Evolutionary conservation across 2,113 vertebrate species (phyloP).

Genomic region (Pyrgilauda ruficollis): DNA sequence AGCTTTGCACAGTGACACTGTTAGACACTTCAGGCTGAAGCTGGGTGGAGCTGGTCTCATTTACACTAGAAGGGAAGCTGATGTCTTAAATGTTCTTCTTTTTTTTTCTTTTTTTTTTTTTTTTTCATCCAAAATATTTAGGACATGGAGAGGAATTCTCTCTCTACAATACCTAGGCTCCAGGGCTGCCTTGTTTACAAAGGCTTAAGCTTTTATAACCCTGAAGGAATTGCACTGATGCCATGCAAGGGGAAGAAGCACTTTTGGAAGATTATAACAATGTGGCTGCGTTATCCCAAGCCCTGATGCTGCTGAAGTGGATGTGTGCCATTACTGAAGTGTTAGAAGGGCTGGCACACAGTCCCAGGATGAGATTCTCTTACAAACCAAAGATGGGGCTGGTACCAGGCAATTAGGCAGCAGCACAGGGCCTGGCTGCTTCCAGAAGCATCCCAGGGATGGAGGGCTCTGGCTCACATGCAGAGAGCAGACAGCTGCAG

Average conservation of each 20-base stretch:
- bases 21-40: not conserved
- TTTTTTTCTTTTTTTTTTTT: not conserved
- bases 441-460: not conserved
- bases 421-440: not conserved
- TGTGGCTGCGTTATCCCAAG: not conserved
- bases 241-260: not conserved
- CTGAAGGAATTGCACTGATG: not conserved
- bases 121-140: not conserved
- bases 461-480: not conserved
- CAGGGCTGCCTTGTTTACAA: conserved; percentile 5
- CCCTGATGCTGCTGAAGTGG: not conserved
- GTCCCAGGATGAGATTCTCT: not conserved
- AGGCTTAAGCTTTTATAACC: not conserved
- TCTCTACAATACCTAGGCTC: not conserved
- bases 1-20: not conserved
- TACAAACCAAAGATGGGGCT: not conserved
- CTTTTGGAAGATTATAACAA: not conserved
- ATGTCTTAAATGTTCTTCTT: not conserved
- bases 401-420: not conserved
- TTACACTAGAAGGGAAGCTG: not conserved
- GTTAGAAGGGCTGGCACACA: not conserved
- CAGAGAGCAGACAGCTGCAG: not conserved
- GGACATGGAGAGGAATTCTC: not conserved
- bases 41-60: not conserved
- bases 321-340: not conserved